Percentiles rank a stretch among this genome's conserved stretches.
These are phyloP conservation scores for Caenorhabditis japonica DNA, from an alignment of 2,888 invertebrate species.

Conservation along the genomic window DNA sequence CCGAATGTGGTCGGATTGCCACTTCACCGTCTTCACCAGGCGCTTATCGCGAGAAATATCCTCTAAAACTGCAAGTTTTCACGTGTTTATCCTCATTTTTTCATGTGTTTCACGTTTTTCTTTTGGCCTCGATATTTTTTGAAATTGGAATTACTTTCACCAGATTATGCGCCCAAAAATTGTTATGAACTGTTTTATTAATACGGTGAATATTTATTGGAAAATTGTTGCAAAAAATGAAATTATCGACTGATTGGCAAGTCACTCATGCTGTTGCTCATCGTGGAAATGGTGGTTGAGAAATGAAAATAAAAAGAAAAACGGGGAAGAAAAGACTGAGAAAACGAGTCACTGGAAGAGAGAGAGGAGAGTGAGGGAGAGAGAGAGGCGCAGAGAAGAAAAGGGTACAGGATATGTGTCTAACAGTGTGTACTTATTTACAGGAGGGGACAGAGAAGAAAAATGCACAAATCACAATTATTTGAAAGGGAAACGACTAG, in stretches of 20 bases:
- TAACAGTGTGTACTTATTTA: slow-evolving; percentile 6
- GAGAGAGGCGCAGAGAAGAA: slow-evolving; percentile 2
- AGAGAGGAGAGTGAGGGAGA: too few species aligned
- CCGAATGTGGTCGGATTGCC: slow-evolving; percentile 92
- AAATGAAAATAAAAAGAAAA: slow-evolving; percentile 8
- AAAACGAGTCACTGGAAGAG: slow-evolving; percentile 16
- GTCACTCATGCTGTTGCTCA: slow-evolving; percentile 18
- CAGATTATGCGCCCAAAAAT: too few species aligned
- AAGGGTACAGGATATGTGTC: slow-evolving; percentile 27
- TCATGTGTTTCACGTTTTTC: slow-evolving; percentile 4
- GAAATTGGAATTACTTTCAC: too few species aligned
- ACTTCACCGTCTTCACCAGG: slow-evolving; percentile 77
- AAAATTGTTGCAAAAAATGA: not conserved
- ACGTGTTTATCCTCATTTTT: slow-evolving; percentile 11
- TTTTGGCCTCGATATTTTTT: too few species aligned
- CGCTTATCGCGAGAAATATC: slow-evolving; percentile 40
- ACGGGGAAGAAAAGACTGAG: too few species aligned
- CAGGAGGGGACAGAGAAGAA: slow-evolving; percentile 1
- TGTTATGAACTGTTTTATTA: too few species aligned
- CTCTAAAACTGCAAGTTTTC: slow-evolving; percentile 23
- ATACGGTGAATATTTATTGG: too few species aligned
- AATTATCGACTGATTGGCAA: slow-evolving; percentile 26
- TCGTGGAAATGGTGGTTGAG: slow-evolving; percentile 2
- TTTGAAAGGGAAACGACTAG: not conserved
- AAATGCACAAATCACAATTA: slow-evolving; percentile 41